Evolutionary conservation across 2,113 vertebrate genomes (phyloP).

Genomic region (Butorides virescens): DNA sequence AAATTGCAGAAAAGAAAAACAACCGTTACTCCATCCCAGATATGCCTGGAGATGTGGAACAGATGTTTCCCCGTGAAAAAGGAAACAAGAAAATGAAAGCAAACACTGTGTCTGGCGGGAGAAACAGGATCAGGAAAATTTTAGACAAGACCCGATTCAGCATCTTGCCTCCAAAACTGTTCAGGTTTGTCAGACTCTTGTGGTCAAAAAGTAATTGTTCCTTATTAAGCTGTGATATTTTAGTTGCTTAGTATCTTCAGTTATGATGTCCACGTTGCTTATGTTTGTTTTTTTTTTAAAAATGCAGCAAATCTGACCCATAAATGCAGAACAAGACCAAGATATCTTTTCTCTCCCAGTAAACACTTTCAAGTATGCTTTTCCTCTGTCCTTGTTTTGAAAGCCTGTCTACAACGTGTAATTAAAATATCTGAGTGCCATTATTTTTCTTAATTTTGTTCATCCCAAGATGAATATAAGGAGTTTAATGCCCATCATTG

Average conservation of each 20-base stretch:
- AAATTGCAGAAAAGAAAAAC: constrained; percentile 95
- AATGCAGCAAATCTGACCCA: not conserved
- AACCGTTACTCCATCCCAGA: constrained; percentile 97
- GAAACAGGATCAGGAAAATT: constrained; percentile 96
- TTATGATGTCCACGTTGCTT: not conserved
- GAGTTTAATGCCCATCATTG: not conserved
- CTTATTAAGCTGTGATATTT: not conserved
- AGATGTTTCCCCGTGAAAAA: constrained; percentile 86
- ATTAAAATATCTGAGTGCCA: not conserved
- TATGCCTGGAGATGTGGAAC: constrained; percentile 91
- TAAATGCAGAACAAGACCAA: not conserved
- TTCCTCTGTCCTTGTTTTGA: not conserved
- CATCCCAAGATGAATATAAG: not conserved
- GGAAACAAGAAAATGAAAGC: constrained; percentile 92
- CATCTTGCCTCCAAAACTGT: constrained; percentile 94
- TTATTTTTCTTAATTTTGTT: not conserved
- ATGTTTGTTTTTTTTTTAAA: not conserved
- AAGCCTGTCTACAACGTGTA: not conserved
- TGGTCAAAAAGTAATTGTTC: not conserved
- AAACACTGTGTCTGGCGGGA: constrained; percentile 93
- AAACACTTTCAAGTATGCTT: not conserved
- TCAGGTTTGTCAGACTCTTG: constrained; percentile 80
- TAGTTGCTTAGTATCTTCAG: not conserved
- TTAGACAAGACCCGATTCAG: constrained; percentile 96
- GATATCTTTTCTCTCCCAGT: not conserved